Evolutionary conservation across 30 jellyfish, hydroid and myxozoan genomes (phyloP), one percentile per base, ranked within the genome.

Genomic region (Hydractinia symbiolongicarpus): DNA sequence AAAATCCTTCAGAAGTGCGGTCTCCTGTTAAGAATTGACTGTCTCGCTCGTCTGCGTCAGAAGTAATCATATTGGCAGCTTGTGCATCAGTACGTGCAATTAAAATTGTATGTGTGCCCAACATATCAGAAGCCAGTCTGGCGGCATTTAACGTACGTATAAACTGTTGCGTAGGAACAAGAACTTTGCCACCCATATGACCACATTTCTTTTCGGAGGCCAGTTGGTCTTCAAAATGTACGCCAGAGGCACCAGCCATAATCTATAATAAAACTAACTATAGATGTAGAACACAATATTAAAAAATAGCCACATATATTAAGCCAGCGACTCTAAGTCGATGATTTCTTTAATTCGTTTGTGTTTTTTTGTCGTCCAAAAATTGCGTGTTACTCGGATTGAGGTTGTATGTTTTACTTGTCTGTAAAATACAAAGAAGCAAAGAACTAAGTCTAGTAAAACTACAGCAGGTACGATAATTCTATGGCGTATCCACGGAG

Each of bases 161-260:
- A 82, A 82, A 91, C 60, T 86, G 96, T n/a, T 85, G 15, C n/a
- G 98, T 91, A n/a, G 98, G 98, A 5, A 91, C 93, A 75, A 91
- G 86, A 15, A 91, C 98, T 72, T 91, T 91, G 51, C 98, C 98
- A 4, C 98, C 98, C 96, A 91, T 72, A 49, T 91, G 98, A 17
- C 98, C 98, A 61, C 98, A 91, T 79, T 91, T 91, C 89, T 91
- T 91, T 61, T 82, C 98, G 0, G 98, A 91, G 4, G 98, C 96
- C 17, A 91, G 93, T 78, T 91, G 98, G 75, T 91, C 98, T 86
- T 91, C 98, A 73, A 86, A 91, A 80, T 91, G 98, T 50, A 91
- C 96, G 19, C 95, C 98, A 9, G 96, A 88, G n/a, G 96, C 98
- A 20, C 98, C 98, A 52, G 96, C 92, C n/a, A 80, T 74, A 14